phyloP scores from a whole-genome alignment of 2,888 invertebrate genomes.

The Dasypolia templi region DNA sequence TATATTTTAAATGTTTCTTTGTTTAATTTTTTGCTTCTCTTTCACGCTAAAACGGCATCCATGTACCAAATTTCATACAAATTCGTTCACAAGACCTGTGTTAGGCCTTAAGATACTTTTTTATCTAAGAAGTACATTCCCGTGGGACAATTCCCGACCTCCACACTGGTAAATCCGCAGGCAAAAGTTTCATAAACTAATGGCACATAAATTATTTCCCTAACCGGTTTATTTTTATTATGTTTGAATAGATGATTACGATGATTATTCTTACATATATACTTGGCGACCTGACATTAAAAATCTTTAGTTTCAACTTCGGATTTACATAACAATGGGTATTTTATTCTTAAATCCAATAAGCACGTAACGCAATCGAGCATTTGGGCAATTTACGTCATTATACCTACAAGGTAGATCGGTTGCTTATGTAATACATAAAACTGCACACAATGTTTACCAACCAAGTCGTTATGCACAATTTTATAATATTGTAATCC shows the following conservation, averaged over 20 bases:
- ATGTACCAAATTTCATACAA: too few relatives aligned
- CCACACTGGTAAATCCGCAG: neutral
- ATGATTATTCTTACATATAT: neutral
- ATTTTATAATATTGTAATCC: conserved; percentile 19
- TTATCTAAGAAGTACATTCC: neutral
- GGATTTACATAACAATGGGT: conserved; percentile 38
- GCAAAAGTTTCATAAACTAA: neutral
- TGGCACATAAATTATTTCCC: neutral
- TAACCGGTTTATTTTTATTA: neutral
- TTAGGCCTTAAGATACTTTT: neutral
- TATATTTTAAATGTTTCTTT: too few relatives aligned
- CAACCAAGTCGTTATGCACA: conserved; percentile 14
- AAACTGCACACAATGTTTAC: conserved; percentile 35
- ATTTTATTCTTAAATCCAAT: conserved; percentile 10
- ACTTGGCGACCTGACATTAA: conserved; percentile 18
- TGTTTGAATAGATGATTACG: neutral
- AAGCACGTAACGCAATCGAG: conserved; percentile 11
- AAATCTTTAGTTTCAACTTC: neutral
- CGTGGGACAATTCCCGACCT: neutral
- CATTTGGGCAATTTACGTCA: conserved; percentile 21
- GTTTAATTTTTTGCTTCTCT: too few relatives aligned
- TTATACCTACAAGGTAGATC: conserved; percentile 21
- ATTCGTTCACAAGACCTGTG: too few relatives aligned
- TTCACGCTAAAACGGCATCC: too few relatives aligned
- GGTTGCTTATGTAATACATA: conserved; percentile 40